Base-by-base conservation (phyloP, 2,113 vertebrate genomes). In the Sula dactylatra region DNA sequence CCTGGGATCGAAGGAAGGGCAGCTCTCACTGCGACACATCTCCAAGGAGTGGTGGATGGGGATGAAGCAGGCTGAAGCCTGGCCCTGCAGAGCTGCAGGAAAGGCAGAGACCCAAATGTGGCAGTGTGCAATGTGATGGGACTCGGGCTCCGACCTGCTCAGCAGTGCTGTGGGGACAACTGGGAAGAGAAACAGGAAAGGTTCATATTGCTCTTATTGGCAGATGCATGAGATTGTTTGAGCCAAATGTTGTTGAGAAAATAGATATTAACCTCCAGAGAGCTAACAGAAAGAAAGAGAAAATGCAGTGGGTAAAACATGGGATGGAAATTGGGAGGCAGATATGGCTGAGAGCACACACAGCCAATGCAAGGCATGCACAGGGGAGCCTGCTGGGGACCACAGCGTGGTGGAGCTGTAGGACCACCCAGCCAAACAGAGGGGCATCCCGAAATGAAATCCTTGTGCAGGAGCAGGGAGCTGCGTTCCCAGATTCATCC, bases 181-280 rank as follows among this genome's bases (percentile, higher is more conserved):
- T 24, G 45, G 58, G 74, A 56, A 72, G 65, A 69, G 66, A 79
- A 93, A 40, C 5, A 25, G 17, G 56, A 70, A 88, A 90, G 79
- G 38, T 34, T 94, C 32, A 5, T 64, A 38, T 25, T 81, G 56
- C 71, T 86, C 22, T 70, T 62, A 62, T 36, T 44, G 85, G 88
- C 88, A 93, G 82, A 84, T 61, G 77, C 77, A 76, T 32, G 86
- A 92, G 44, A 74, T 34, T 44, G 40, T 67, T 72, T 44, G 77
- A 96, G 90, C 70, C 81, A 91, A 91, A 79, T 36, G 66, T 45
- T 84, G 70, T 29, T 31, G 74, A 83, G 92, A 92, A 97, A 94
- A 88, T 25, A 86, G 85, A 74, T 79, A 86, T 88, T 88, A 96
- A 93, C 66, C 62, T 92, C 86, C 49, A 26, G 62, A 86, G 88